Percentiles rank a stretch among this genome's conserved stretches.
phyloP scores from a whole-genome alignment of 1,140 invertebrate species.

The Leptoteleia sp. region DNA sequence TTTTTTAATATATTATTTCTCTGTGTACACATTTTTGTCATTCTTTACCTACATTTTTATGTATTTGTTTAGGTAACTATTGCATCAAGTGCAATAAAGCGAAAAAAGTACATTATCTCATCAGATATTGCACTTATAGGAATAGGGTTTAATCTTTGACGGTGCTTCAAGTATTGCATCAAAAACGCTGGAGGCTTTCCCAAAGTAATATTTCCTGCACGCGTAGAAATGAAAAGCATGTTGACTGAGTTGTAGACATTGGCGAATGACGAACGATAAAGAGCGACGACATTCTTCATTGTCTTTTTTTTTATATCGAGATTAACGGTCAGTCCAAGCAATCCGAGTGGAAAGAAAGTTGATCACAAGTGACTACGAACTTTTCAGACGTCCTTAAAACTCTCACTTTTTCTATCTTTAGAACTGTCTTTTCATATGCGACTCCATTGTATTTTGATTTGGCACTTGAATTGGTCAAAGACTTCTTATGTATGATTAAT shows the following conservation, averaged over 20 bases:
- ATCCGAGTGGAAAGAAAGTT: conserved; percentile 30
- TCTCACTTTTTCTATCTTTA: conserved; percentile 37
- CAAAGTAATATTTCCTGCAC: conserved; percentile 1
- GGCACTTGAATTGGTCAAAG: conserved; percentile 6
- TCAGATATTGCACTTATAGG: too few species aligned
- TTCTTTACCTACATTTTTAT: too few species aligned
- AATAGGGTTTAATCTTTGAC: too few species aligned
- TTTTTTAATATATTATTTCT: too few species aligned
- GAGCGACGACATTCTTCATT: conserved; percentile 9
- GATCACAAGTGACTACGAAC: conserved; percentile 22
- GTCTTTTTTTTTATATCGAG: conserved; percentile 16
- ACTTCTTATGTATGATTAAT: too few species aligned
- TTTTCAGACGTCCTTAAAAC: conserved; percentile 23
- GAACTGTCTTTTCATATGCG: conserved; percentile 2
- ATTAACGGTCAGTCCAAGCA: conserved; percentile 23
- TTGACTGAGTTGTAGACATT: conserved; percentile 10
- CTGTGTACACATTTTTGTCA: too few species aligned
- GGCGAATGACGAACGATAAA: conserved; percentile 6
- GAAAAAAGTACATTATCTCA: too few species aligned
- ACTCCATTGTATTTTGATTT: conserved; percentile 6
- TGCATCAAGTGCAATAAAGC: too few species aligned
- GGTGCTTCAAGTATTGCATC: too few species aligned
- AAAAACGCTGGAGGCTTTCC: not conserved
- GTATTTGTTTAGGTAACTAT: too few species aligned
- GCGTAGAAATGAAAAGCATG: conserved; percentile 22